phyloP scores from a whole-genome alignment of 2,888 invertebrate genomes.

The Eupithecia abbreviata region DNA sequence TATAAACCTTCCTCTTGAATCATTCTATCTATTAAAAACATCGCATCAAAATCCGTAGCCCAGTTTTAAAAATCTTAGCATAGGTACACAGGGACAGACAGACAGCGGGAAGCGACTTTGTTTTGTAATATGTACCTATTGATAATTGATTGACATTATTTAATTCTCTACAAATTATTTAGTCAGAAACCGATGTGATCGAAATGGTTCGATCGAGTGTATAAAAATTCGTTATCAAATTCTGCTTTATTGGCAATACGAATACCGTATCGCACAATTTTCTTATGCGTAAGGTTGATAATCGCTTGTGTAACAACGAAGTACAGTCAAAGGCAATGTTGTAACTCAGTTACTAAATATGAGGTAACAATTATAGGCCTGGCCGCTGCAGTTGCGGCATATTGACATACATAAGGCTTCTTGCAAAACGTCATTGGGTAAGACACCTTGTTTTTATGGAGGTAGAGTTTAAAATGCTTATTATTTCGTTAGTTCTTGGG shows the following conservation, averaged over 20 bases:
- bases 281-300: slow-evolving; percentile 35
- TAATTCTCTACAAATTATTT: no score
- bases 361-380: slow-evolving; percentile 62
- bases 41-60: no score
- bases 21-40: no score
- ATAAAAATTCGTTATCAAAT: neutral
- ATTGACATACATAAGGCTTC: slow-evolving; percentile 61
- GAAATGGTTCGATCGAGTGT: neutral
- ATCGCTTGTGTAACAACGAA: slow-evolving; percentile 35
- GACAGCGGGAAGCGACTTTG: no score
- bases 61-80: no score
- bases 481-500: slow-evolving; percentile 27
- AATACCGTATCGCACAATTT: neutral
- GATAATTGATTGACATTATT: no score
- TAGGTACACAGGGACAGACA: no score
- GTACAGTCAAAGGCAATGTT: slow-evolving; percentile 51
- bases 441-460: slow-evolving; percentile 23
- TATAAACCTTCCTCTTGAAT: no score
- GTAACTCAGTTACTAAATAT: slow-evolving; percentile 54
- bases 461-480: slow-evolving; percentile 31
- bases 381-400: slow-evolving; percentile 49
- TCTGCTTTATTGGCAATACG: neutral
- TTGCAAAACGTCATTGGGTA: slow-evolving; percentile 46
- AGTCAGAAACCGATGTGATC: neutral
- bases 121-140: no score